Evolutionary conservation across 2,113 vertebrate genomes (phyloP).

Genomic region (Natator depressus): DNA sequence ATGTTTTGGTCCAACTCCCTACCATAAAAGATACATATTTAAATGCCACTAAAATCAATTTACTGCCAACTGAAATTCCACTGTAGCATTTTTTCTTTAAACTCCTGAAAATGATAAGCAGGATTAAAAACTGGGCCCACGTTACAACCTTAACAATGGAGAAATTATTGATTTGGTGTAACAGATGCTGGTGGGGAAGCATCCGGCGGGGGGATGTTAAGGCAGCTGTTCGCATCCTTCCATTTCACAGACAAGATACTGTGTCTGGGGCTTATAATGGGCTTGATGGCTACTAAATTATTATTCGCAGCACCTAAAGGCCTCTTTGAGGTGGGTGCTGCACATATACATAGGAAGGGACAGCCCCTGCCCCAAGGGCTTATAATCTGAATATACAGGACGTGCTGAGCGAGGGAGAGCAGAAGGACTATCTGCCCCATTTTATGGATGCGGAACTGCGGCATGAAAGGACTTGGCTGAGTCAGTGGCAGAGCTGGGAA

Average conservation of each 20-base stretch:
- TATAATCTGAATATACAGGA: not conserved
- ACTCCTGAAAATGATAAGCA: not conserved
- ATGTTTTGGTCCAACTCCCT: not conserved
- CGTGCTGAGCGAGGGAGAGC: not conserved
- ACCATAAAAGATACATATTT: not conserved
- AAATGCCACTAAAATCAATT: not conserved
- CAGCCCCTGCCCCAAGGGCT: not conserved
- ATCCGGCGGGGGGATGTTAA: not conserved
- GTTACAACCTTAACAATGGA: not conserved
- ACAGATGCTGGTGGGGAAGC: not conserved
- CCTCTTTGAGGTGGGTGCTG: not conserved
- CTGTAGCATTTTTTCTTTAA: not conserved
- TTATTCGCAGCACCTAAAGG: not conserved
- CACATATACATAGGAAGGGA: not conserved
- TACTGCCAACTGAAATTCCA: not conserved
- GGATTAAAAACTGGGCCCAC: not conserved
- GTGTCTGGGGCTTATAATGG: not conserved
- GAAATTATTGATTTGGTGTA: not conserved
- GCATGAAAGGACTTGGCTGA: not conserved
- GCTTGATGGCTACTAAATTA: no score
- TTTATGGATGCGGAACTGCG: not conserved
- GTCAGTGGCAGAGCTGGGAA: not conserved
- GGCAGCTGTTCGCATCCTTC: not conserved
- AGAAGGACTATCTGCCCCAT: not conserved
- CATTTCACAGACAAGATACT: not conserved